phyloP scores from a whole-genome alignment of 2,888 invertebrate species.

The Nesidiocoris tenuis region DNA sequence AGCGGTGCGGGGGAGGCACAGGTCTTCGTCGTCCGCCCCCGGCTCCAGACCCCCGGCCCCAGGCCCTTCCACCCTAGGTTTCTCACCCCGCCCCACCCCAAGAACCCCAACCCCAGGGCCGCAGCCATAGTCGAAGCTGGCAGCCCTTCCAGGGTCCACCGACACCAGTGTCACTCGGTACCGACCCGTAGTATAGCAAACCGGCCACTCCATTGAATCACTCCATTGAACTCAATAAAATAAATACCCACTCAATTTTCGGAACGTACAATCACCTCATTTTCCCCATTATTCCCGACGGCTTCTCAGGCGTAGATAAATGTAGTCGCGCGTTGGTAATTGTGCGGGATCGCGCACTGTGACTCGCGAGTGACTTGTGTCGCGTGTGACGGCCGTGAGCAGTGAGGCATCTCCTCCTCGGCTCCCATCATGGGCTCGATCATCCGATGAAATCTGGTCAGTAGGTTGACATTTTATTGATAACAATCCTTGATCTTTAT shows the following conservation, averaged over 20 bases:
- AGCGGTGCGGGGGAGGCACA: not conserved
- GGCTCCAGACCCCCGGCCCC: too few relatives aligned
- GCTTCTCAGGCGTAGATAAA: not conserved
- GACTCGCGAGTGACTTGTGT: not conserved
- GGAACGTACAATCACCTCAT: not conserved
- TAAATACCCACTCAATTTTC: not conserved
- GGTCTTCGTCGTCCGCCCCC: not conserved
- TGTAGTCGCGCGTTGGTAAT: not conserved
- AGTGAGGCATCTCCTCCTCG: not conserved
- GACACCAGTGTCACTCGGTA: not conserved
- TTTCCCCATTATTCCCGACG: not conserved
- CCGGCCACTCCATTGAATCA: not conserved
- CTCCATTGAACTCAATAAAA: too few relatives aligned
- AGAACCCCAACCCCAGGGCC: not conserved
- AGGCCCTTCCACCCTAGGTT: not conserved
- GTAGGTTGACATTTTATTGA: too few relatives aligned
- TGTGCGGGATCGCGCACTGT: not conserved
- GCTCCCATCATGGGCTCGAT: not conserved
- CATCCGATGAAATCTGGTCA: not conserved
- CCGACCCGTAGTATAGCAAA: not conserved
- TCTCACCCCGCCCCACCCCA: not conserved
- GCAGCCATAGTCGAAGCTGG: not conserved
- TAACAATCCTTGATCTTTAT: too few relatives aligned
- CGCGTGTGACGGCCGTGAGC: not conserved
- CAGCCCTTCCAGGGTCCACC: not conserved